Evolutionary conservation across 1,140 invertebrate species (phyloP), one percentile per base, ranked within the genome.

Genomic region (Drosophila ficusphila): DNA sequence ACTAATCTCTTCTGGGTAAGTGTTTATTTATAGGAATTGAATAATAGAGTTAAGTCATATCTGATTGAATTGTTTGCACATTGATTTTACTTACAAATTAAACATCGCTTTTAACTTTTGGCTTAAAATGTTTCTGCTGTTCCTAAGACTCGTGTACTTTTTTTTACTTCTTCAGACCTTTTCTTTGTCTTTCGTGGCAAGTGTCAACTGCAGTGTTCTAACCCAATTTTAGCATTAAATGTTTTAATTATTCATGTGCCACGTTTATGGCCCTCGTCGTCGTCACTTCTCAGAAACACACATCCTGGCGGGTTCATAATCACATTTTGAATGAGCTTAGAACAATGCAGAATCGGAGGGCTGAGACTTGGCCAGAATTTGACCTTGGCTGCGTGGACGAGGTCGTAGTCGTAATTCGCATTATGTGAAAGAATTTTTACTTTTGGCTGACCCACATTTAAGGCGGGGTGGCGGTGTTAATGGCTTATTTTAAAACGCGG

Each of bases 281-380:
- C 61, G 51, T 14, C 56, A 51, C 14, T 46, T 36, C 44, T 72
- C 49, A 68, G 60, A 41, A 49, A 47, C 16, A 76, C 39, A 64
- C 56, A 64, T 49, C 34, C 51, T 38, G 33, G 5, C 27, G 53
- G 56, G 44, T 33, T 64, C 39, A 74, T 86, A 86, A 86, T 86
- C 64, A 70, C 82, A 86, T 86, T 86, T 74, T 75, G 68, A 77
- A 81, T 77, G 62, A 74, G 81, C 27, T 86, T 27, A 29, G 38
- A 75, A 76, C 65, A 76, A 72, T 67, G 62, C 60, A 42, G 61
- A 41, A 64, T 49, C 36, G 38, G 14, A 9, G 51, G 47, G 29
- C 31, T 60, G 12, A 29, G 48, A 53, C 44, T 72, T 67, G 75
- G 42, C 57, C 47, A 49, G 39, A 4, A 46, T 44, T 27, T 76